Evolutionary conservation across 2,888 invertebrate species (phyloP).

Genomic region (Pandemis cinnamomeana): DNA sequence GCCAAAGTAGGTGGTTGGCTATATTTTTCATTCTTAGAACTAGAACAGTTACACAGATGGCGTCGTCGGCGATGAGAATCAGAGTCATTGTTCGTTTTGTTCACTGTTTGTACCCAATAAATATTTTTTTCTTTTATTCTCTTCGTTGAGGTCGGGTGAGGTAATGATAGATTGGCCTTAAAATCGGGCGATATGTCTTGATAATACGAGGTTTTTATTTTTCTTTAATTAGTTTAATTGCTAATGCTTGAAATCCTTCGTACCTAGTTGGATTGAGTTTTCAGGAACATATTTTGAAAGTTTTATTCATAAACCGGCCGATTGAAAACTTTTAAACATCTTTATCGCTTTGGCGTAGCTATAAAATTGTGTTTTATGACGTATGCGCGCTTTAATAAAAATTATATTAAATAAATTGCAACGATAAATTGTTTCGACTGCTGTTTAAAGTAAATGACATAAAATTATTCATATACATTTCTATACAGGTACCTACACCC

Average conservation of each 20-base stretch:
- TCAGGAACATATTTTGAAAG: slow-evolving; percentile 7
- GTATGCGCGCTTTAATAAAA: slow-evolving; percentile 33
- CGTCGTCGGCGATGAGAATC: slow-evolving; percentile 27
- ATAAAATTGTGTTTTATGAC: slow-evolving; percentile 45
- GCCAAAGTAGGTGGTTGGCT: slow-evolving; percentile 41
- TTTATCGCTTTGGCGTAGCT: slow-evolving; percentile 7
- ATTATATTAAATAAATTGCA: neutral
- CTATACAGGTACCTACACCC: neutral
- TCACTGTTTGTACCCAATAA: slow-evolving; percentile 31
- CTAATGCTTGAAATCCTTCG: no score
- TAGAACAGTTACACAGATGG: slow-evolving; percentile 40
- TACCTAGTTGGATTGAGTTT: no score
- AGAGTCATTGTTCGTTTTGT: slow-evolving; percentile 40
- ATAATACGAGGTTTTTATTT: neutral
- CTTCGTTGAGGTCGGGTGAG: neutral
- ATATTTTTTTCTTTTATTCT: slow-evolving; percentile 26
- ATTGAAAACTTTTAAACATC: slow-evolving; percentile 46
- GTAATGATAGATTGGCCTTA: slow-evolving; percentile 3
- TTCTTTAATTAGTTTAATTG: neutral
- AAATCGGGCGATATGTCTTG: neutral
- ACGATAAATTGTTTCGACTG: neutral
- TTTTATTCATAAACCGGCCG: slow-evolving; percentile 21
- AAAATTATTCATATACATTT: neutral
- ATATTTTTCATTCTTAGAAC: slow-evolving; percentile 42
- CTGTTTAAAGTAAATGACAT: neutral